A percentile compares a stretch with the other conserved stretches of the same genome.
phyloP scores from a whole-genome alignment of 2,113 vertebrate species.

The Propithecus coquereli region DNA sequence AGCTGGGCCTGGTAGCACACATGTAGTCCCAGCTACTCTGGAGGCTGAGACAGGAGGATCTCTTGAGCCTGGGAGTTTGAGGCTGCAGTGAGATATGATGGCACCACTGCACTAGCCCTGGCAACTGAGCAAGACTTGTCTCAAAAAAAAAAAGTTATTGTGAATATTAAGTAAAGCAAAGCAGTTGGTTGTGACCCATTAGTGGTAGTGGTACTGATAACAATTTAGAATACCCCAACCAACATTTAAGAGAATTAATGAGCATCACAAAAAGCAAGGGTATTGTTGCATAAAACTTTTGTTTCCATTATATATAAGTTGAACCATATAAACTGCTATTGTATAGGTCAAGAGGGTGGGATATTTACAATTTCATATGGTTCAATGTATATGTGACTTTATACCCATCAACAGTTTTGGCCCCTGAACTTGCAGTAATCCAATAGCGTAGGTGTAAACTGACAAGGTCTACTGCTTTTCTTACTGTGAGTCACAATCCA shows the following conservation, averaged over 20 bases:
- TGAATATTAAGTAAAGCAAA: conserved; percentile 26
- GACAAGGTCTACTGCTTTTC: not conserved
- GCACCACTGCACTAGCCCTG: too few species aligned
- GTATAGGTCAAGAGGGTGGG: not conserved
- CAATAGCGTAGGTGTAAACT: too few species aligned
- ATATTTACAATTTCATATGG: not conserved
- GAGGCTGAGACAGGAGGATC: too few species aligned
- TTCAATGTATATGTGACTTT: not conserved
- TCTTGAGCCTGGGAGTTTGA: too few species aligned
- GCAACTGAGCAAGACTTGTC: too few species aligned
- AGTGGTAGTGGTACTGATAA: not conserved
- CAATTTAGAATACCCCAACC: not conserved
- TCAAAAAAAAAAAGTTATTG: not conserved
- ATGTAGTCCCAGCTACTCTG: too few species aligned
- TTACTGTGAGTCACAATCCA: conserved; percentile 6
- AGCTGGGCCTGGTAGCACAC: too few species aligned
- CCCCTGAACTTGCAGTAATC: too few species aligned
- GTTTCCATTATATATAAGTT: not conserved
- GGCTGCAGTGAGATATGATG: too few species aligned
- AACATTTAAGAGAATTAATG: not conserved
- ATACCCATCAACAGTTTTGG: too few species aligned
- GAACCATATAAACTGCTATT: not conserved
- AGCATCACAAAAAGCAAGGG: not conserved
- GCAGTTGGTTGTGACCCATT: not conserved
- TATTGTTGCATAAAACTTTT: not conserved